These are phyloP conservation scores for Macrosoma leucophasiata DNA, from an alignment of 2,888 invertebrate genomes.

Conservation along the genomic window DNA sequence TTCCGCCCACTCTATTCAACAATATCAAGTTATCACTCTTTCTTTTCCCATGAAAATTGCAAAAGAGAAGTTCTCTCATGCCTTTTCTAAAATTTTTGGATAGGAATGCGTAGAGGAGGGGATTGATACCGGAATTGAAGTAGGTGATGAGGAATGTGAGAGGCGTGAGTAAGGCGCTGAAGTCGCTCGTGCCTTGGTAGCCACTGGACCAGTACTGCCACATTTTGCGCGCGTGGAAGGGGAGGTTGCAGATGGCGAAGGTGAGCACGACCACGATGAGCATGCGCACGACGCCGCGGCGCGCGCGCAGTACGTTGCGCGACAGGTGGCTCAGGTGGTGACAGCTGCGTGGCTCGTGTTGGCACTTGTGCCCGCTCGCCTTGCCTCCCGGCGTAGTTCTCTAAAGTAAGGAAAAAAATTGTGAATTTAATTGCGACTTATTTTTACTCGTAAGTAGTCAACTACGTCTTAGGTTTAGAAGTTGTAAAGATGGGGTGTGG, in stretches of 20 bases:
- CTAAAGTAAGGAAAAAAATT: slow-evolving; percentile 8
- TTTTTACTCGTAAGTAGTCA: too few species aligned
- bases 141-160: slow-evolving; percentile 91
- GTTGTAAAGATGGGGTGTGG: too few species aligned
- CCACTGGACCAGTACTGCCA: slow-evolving; percentile 88
- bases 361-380: slow-evolving; percentile 39
- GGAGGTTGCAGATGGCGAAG: slow-evolving; percentile 92
- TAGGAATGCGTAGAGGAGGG: slow-evolving; percentile 91
- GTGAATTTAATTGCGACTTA: too few species aligned
- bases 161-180: slow-evolving; percentile 87
- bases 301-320: slow-evolving; percentile 84
- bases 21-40: slow-evolving; percentile 62
- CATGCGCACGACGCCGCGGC: slow-evolving; percentile 91
- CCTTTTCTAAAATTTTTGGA: slow-evolving; percentile 88
- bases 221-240: slow-evolving; percentile 91
- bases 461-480: too few species aligned
- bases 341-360: slow-evolving; percentile 63
- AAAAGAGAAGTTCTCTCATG: slow-evolving; percentile 86
- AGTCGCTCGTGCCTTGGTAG: slow-evolving; percentile 82
- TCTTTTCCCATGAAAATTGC: slow-evolving; percentile 61
- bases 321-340: slow-evolving; percentile 83
- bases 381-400: slow-evolving; percentile 6
- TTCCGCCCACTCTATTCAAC: slow-evolving; percentile 61
- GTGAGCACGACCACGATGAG: slow-evolving; percentile 91
- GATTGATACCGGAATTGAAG: slow-evolving; percentile 93